A percentile compares a stretch with the other conserved stretches of the same genome.
Conservation (phyloP, 2,797 vertebrate genomes). For the Taenioides sp. region DNA sequence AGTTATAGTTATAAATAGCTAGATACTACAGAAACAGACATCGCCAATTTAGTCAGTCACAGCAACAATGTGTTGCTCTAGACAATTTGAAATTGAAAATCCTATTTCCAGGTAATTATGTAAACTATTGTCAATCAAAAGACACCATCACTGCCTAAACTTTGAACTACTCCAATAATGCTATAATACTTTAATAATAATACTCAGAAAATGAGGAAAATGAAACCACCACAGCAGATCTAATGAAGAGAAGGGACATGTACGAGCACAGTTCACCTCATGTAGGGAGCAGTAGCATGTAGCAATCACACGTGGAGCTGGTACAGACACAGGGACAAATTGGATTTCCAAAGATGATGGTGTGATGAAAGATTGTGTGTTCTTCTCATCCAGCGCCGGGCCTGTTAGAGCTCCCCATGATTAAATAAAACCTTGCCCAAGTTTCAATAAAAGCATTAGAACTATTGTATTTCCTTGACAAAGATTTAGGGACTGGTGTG, state of each 20-base stretch:
- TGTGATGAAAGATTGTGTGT: slow-evolving; percentile 84
- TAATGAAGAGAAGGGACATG: slow-evolving; percentile 25
- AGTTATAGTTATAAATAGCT: too few relatives aligned
- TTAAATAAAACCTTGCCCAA: slow-evolving; percentile 85
- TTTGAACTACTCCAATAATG: slow-evolving; percentile 40
- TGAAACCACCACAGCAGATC: slow-evolving; percentile 42
- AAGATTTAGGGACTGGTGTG: slow-evolving; percentile 86
- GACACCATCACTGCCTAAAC: slow-evolving; percentile 24
- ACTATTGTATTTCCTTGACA: slow-evolving; percentile 85
- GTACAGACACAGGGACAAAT: slow-evolving; percentile 73
- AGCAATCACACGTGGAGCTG: slow-evolving; percentile 60
- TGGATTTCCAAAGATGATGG: slow-evolving; percentile 80
- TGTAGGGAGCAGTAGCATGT: slow-evolving; percentile 49
- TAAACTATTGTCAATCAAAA: slow-evolving; percentile 3
- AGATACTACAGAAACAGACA: too few relatives aligned
- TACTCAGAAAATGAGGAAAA: slow-evolving; percentile 32
- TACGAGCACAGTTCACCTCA: slow-evolving; percentile 47
- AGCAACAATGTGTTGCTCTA: background rate
- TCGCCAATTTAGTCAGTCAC: background rate
- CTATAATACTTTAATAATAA: too few relatives aligned
- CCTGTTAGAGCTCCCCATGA: slow-evolving; percentile 76
- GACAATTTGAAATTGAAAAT: background rate
- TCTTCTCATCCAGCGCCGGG: slow-evolving; percentile 83
- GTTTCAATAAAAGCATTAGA: slow-evolving; percentile 86
- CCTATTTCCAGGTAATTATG: background rate